phyloP scores from a whole-genome alignment of 2,888 invertebrate genomes.

The Meiosimyza platycephala region DNA sequence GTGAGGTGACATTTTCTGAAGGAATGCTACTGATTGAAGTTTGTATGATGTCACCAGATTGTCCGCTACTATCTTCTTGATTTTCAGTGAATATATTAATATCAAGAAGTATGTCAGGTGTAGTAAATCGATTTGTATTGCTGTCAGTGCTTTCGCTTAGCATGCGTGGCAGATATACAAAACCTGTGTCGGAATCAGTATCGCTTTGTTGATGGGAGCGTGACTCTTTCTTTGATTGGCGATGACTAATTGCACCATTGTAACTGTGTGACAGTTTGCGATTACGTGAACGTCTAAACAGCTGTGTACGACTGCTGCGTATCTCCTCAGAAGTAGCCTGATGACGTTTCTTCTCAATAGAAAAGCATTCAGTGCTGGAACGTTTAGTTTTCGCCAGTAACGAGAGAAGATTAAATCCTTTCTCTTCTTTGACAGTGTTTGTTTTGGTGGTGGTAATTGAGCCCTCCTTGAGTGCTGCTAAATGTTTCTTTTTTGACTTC shows the following conservation, averaged over 20 bases:
- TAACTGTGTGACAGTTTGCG: constrained; percentile 66
- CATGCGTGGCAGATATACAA: constrained; percentile 55
- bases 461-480: constrained; percentile 46
- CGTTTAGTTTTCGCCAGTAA: constrained; percentile 64
- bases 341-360: constrained; percentile 60
- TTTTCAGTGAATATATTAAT: constrained; percentile 64
- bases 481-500: constrained; percentile 47
- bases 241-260: constrained; percentile 57
- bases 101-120: constrained; percentile 65
- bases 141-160: constrained; percentile 48
- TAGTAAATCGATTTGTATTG: constrained; percentile 53
- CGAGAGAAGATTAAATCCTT: constrained; percentile 62
- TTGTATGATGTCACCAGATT: constrained; percentile 39
- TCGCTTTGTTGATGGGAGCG: constrained; percentile 63
- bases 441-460: constrained; percentile 21
- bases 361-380: constrained; percentile 63
- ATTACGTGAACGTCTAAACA: constrained; percentile 62
- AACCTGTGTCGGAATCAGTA: constrained; percentile 56
- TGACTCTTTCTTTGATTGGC: constrained; percentile 51
- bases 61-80: constrained; percentile 24
- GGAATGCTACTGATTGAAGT: neutral
- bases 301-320: constrained; percentile 49
- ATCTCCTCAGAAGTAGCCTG: constrained; percentile 62
- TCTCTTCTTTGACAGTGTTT: constrained; percentile 54
- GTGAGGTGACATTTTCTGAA: constrained; percentile 37